A percentile compares a stretch with the other conserved stretches of the same genome.
These are phyloP conservation scores for Ophion obscuratus DNA, from an alignment of 2,888 invertebrate species.

Conservation along the genomic window DNA sequence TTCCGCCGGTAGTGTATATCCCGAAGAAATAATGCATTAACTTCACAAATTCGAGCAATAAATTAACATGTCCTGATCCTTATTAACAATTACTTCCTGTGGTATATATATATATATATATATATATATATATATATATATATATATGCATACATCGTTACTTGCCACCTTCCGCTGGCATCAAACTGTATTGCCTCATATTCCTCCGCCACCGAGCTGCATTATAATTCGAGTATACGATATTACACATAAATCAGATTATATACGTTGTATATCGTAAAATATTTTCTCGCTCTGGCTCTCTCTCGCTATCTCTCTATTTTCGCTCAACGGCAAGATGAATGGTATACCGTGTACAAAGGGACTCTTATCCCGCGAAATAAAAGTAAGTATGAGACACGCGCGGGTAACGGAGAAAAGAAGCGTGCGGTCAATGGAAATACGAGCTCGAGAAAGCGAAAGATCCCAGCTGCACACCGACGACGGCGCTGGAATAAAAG, in stretches of 20 bases:
- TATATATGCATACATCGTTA: neutral
- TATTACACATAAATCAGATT: neutral
- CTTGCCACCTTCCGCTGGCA: neutral
- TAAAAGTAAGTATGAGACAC: slow-evolving; percentile 26
- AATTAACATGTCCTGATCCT: too few relatives aligned
- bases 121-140: too few relatives aligned
- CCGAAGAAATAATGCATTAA: too few relatives aligned
- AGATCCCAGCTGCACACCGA: slow-evolving; percentile 59
- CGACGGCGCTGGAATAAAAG: neutral
- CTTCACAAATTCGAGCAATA: too few relatives aligned
- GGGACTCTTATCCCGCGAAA: neutral
- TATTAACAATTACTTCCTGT: too few relatives aligned
- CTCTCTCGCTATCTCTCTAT: neutral
- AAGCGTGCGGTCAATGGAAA: slow-evolving; percentile 62
- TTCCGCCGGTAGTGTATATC: too few relatives aligned
- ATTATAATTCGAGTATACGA: slow-evolving; percentile 6
- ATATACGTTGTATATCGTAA: neutral
- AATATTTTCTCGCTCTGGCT: neutral
- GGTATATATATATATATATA: neutral
- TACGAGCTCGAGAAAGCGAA: slow-evolving; percentile 52
- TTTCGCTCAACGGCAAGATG: neutral
- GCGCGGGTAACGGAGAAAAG: neutral
- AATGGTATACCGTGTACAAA: neutral
- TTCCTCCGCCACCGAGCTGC: neutral
- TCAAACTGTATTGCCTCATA: neutral